Evolutionary conservation across 2,797 vertebrate genomes (phyloP).

Genomic region (Propithecus perrieri): DNA sequence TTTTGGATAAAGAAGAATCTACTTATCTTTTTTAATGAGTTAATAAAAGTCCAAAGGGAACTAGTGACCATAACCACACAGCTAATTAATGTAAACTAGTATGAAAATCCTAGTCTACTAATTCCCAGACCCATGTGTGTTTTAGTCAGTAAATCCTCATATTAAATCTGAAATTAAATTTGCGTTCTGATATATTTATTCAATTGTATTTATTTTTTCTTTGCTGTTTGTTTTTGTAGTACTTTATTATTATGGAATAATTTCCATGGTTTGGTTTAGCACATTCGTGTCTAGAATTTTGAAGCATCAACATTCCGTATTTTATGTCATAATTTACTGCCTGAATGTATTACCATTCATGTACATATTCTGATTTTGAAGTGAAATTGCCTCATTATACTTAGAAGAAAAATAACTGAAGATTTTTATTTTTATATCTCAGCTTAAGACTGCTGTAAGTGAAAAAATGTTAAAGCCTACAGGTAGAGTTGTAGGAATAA

Average conservation of each 20-base stretch:
- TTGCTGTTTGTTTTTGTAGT: background rate
- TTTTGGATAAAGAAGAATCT: background rate
- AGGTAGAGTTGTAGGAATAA: slow-evolving; percentile 95
- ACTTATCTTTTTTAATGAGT: background rate
- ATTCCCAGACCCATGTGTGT: background rate
- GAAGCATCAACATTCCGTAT: slow-evolving; percentile 56
- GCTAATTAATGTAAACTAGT: background rate
- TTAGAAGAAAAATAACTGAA: slow-evolving; percentile 15
- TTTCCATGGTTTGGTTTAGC: background rate
- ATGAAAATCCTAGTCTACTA: background rate
- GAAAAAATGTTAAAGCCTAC: slow-evolving; percentile 90
- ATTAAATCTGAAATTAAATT: slow-evolving; percentile 28
- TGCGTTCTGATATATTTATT: slow-evolving; percentile 8
- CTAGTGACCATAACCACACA: background rate
- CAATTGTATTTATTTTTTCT: background rate
- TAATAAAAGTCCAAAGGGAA: background rate
- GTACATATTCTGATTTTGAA: background rate
- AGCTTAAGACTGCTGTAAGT: slow-evolving; percentile 87
- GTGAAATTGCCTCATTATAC: background rate
- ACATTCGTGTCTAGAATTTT: slow-evolving; percentile 58
- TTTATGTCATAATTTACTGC: slow-evolving; percentile 53
- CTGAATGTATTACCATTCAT: background rate
- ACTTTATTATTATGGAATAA: background rate
- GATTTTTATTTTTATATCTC: slow-evolving; percentile 45
- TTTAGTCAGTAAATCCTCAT: background rate